Evolutionary conservation across 1,140 invertebrate genomes (phyloP), one percentile per base, ranked within the genome.

Genomic region (Temnothorax longispinosus): DNA sequence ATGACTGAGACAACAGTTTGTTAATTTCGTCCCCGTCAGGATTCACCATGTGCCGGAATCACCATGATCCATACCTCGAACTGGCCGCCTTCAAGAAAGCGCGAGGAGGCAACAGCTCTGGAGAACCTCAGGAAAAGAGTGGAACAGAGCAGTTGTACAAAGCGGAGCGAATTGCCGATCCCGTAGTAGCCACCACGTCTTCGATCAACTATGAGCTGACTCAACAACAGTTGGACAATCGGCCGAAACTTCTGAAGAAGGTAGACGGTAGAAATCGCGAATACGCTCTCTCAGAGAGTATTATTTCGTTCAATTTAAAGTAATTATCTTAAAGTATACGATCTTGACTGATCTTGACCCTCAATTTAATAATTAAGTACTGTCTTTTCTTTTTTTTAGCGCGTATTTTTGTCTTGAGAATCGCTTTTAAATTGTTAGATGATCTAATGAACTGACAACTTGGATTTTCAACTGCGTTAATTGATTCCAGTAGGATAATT

Each of bases 211-310:
- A 87, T 32, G 89, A 91, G 27, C 87, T 93, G 10, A 82, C 84
- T 76, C 64, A 27, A 32, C 62, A 85, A 32, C 90, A 90, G 76
- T 91, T 95, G 27, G 95, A 95, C 88, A 95, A 95, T 93, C 92
- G 95, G 72, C 95, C 95, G 21, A 93, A 94, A 85, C 93, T 96
- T 50, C 90, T 95, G 41, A 94, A 94, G 67, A 96, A 96, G 93
- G 95, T 96, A 88, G 85, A 74, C 56, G 35, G n/a, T 52, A 32
- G 2, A 77, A 44, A 64, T 62, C 13, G 8, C 15, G 38, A 44
- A 44, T 18, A 77, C 44, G 15, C 5, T 27, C 1, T 27, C 27
- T 64, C 38, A 47, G 11, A n/a, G n/a, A 47, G 18, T 18, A 75
- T 2, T 52, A 8, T 80, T 85, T 71, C 65, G 27, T 81, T 38